These are phyloP conservation scores for Corythornis madagascariensis DNA, from an alignment of 2,113 vertebrate genomes.

Conservation along the genomic window DNA sequence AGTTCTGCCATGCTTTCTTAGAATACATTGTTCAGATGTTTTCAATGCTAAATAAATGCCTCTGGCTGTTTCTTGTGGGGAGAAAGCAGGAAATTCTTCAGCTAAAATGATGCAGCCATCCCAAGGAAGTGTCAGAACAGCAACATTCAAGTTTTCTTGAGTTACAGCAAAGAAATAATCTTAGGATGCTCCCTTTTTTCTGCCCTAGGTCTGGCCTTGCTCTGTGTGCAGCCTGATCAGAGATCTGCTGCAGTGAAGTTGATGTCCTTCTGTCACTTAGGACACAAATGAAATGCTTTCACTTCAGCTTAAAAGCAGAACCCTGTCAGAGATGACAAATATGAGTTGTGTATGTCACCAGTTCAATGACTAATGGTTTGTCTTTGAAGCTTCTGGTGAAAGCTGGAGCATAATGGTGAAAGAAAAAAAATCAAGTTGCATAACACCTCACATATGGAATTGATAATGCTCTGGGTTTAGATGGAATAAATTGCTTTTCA, in stretches of 20 bases:
- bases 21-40: neutral
- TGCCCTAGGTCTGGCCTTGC: neutral
- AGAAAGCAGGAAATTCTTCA: neutral
- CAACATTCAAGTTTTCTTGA: neutral
- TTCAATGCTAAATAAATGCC: neutral
- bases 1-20: neutral
- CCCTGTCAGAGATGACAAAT: neutral
- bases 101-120: neutral
- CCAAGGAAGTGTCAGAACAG: neutral
- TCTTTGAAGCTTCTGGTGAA: slow-evolving; percentile 36
- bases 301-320: neutral
- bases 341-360: neutral
- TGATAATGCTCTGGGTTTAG: neutral
- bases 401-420: neutral
- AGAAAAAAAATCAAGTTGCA: neutral
- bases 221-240: neutral
- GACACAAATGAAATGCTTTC: slow-evolving; percentile 5
- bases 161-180: neutral
- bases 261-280: neutral
- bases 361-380: slow-evolving; percentile 22
- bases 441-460: neutral
- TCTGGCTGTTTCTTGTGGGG: neutral
- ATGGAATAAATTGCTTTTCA: neutral
- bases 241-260: neutral
- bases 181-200: neutral